Evolutionary conservation across 2,797 vertebrate species (phyloP), one percentile per base, ranked within the genome.

Genomic region (Paguma larvata): DNA sequence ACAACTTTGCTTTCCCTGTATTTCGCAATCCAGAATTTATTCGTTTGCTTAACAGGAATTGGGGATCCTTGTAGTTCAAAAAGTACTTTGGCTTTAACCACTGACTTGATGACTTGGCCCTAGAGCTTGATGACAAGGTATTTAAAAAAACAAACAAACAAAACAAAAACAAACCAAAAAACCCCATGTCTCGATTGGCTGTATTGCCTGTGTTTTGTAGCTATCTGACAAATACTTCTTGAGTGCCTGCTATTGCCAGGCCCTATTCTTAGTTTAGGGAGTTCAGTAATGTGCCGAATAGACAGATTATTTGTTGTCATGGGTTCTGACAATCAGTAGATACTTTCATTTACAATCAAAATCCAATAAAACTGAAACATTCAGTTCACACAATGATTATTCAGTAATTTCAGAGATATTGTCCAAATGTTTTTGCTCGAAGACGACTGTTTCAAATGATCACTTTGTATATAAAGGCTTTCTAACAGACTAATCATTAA

Each of bases 21-120:
- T 75, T 89, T 97, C 67, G 53, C 13, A 77, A 32, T 63, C n/a
- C 3, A n/a, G 7, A 94, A 77, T 91, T 46, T 85, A 70, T 95
- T 96, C 18, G 70, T 46, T 96, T 86, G 51, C 10, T 73, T 21
- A 53, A 56, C 2, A 88, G 53, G 34, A n/a, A 65, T 23, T 85
- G 8, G 16, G 51, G 83, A 89, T 68, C 23, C 19, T 78, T 51
- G 67, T 0, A n/a, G 23, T 9, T 77, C 73, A 63, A 48, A 91
- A 34, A 27, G 18, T 48, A 44, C 23, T 10, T 30, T 32, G 25
- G 41, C 48, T 85, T 75, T 44, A 75, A 30, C 27, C 7, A 44
- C 34, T 83, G 44, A 83, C 41, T 78, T 18, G 11, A 83, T 83
- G 44, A 32, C 30, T 72, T 56, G 32, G 87, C 79, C 14, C 51